Evolutionary conservation across 2,888 invertebrate species (phyloP).

Genomic region (Drosophila prostipennis): DNA sequence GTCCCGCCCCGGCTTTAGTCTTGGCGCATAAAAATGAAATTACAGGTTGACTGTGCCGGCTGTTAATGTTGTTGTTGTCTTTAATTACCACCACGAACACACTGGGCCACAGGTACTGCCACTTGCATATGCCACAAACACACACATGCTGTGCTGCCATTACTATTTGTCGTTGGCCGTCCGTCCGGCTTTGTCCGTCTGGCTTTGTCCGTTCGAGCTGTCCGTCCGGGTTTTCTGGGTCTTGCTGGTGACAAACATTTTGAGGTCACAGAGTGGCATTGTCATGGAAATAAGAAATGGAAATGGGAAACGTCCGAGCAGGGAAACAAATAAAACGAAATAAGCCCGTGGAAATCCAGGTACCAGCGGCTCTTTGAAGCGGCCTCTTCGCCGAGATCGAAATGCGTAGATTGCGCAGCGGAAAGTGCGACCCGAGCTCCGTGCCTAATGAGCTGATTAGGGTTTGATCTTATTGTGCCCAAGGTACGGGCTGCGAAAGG

Average conservation of each 20-base stretch:
- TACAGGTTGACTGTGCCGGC: constrained; percentile 61
- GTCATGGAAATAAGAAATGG: constrained; percentile 51
- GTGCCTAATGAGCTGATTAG: constrained; percentile 45
- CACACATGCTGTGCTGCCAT: constrained; percentile 46
- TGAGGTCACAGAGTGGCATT: constrained; percentile 70
- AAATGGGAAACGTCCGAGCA: constrained; percentile 33
- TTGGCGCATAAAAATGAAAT: constrained; percentile 65
- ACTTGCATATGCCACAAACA: constrained; percentile 35
- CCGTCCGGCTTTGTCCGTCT: constrained; percentile 5
- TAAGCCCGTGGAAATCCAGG: constrained; percentile 21
- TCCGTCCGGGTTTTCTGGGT: constrained; percentile 20
- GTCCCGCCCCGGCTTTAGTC: constrained; percentile 36
- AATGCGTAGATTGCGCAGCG: constrained; percentile 17
- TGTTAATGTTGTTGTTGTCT: constrained; percentile 56
- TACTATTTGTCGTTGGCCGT: constrained; percentile 36
- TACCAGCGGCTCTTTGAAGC: constrained; percentile 21
- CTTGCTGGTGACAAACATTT: constrained; percentile 57
- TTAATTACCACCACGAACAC: constrained; percentile 66
- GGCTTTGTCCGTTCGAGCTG: constrained; percentile 7
- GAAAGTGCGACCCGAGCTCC: constrained; percentile 21
- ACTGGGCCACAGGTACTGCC: constrained; percentile 25
- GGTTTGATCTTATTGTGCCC: constrained; percentile 34
- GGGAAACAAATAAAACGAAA: constrained; percentile 27
- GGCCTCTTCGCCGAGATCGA: constrained; percentile 13
- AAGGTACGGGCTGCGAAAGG: constrained; percentile 11